A percentile compares a stretch with the other conserved stretches of the same genome.
Evolutionary conservation across 2,113 vertebrate species (phyloP).

Genomic region (Piaya cayana): DNA sequence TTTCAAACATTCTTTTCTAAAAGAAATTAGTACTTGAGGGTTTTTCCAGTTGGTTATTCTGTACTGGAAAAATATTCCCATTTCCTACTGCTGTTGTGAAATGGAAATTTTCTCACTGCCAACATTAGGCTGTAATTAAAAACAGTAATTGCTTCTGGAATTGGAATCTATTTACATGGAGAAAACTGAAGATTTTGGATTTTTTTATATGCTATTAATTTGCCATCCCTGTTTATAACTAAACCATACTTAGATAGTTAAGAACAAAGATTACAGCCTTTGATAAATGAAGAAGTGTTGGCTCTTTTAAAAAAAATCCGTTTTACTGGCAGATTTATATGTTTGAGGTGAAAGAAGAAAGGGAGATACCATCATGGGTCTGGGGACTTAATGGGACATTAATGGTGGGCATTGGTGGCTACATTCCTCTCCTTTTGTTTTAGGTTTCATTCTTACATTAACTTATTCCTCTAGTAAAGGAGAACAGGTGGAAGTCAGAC

Average conservation of each 20-base stretch:
- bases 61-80: conserved; percentile 17
- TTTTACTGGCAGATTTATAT: background rate
- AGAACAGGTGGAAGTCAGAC: background rate
- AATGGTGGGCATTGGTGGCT: background rate
- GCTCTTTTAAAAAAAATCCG: background rate
- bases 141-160: conserved; percentile 11
- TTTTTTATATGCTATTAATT: background rate
- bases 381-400: background rate
- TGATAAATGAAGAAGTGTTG: background rate
- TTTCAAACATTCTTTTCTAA: background rate
- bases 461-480: background rate
- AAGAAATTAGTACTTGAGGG: background rate
- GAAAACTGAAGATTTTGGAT: background rate
- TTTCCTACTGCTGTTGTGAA: conserved; percentile 15
- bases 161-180: background rate
- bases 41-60: background rate
- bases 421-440: background rate
- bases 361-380: background rate
- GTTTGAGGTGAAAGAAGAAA: background rate
- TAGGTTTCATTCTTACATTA: background rate
- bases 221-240: background rate
- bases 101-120: conserved; percentile 9
- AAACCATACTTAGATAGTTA: background rate
- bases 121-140: background rate
- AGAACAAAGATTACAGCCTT: background rate